These are phyloP conservation scores for Procavia capensis DNA, from an alignment of 2,113 vertebrate species.

Conservation along the genomic window DNA sequence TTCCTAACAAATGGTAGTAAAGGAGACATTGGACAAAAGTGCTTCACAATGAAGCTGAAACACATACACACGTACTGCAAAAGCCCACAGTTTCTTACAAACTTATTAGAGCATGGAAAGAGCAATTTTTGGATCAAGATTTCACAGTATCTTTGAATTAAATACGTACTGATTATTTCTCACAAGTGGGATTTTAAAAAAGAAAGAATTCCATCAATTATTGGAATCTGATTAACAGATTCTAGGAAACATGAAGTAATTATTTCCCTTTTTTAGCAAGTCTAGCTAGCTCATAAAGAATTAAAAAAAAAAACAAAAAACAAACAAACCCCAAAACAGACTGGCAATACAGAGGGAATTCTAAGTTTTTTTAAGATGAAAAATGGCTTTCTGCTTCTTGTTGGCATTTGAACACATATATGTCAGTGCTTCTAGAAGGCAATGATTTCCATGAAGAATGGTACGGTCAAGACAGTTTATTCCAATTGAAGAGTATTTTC, in stretches of 20 bases:
- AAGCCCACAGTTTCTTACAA: background rate
- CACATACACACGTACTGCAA: background rate
- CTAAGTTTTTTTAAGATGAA: conserved; percentile 68
- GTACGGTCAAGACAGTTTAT: background rate
- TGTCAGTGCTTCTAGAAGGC: conserved; percentile 74
- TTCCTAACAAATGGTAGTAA: background rate
- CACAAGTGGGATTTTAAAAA: conserved; percentile 46
- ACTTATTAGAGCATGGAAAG: background rate
- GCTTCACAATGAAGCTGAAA: background rate
- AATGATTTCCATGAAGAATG: conserved; percentile 74
- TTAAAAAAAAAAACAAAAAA: background rate
- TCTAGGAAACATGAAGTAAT: conserved; percentile 73
- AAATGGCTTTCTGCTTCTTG: conserved; percentile 78
- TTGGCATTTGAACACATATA: conserved; percentile 64
- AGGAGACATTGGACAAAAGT: background rate
- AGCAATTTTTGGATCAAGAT: background rate
- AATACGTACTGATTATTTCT: conserved; percentile 48
- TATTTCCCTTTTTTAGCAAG: conserved; percentile 70
- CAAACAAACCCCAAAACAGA: too few relatives aligned
- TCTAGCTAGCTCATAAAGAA: conserved; percentile 70
- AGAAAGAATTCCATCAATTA: conserved; percentile 56
- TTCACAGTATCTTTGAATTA: conserved; percentile 1
- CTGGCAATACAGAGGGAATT: conserved; percentile 69
- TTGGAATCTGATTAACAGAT: conserved; percentile 68
- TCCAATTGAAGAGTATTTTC: background rate